A percentile compares a stretch with the other conserved stretches of the same genome.
Evolutionary conservation across 2,113 vertebrate genomes (phyloP).

Genomic region (Siniperca chuatsi): DNA sequence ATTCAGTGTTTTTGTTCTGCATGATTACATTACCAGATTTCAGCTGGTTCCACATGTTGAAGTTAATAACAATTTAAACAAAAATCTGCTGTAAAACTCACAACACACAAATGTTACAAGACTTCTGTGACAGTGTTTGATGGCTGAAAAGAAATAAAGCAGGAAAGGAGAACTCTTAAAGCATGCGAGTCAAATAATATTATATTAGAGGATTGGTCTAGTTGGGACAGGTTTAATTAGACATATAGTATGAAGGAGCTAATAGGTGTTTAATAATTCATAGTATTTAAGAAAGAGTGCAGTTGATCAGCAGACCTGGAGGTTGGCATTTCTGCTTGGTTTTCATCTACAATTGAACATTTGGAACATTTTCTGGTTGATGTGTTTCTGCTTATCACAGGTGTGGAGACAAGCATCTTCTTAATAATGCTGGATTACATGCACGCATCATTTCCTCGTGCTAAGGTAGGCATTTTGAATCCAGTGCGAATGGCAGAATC

Average conservation of each 20-base stretch:
- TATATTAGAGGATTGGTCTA: conserved; percentile 21
- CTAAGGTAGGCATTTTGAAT: conserved; percentile 12
- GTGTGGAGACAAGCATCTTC: conserved; percentile 18
- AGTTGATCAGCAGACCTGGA: conserved; percentile 44
- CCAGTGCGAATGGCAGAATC: neutral
- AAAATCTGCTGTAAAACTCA: conserved; percentile 1
- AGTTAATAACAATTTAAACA: conserved; percentile 27
- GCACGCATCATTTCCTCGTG: neutral
- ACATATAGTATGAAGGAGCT: conserved; percentile 52
- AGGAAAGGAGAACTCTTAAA: neutral
- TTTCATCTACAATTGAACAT: conserved; percentile 56
- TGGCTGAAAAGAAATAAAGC: neutral
- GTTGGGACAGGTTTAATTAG: conserved; percentile 67
- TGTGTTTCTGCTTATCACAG: conserved; percentile 31
- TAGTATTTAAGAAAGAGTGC: conserved; percentile 54
- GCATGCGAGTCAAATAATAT: conserved; percentile 26
- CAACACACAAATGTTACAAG: neutral
- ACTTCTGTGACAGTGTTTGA: conserved; percentile 5
- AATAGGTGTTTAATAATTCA: conserved; percentile 78
- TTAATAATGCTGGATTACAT: neutral
- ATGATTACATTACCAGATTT: conserved; percentile 30
- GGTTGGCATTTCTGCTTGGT: conserved; percentile 44
- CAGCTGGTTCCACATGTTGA: conserved; percentile 12
- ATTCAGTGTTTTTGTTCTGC: conserved; percentile 38
- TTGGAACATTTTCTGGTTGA: conserved; percentile 17